phyloP scores from a whole-genome alignment of 2,797 vertebrate species.

The Gadopsis bispinosus region DNA sequence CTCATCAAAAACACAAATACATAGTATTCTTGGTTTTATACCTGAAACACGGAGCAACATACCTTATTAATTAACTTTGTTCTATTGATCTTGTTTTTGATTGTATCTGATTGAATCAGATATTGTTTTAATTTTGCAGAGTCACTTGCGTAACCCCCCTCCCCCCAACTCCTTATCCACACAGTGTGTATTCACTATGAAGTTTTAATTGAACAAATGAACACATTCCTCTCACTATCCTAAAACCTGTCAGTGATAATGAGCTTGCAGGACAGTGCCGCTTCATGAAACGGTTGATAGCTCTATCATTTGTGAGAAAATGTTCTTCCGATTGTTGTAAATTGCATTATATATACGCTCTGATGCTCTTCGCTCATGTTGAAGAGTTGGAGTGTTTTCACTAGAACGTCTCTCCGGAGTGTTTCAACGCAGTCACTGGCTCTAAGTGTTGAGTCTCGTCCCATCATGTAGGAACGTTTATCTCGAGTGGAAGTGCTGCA shows the following conservation, averaged over 20 bases:
- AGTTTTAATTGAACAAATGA: conserved; percentile 16
- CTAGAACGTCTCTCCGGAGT: conserved; percentile 16
- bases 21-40: neutral
- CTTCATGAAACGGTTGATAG: neutral
- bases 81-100: neutral
- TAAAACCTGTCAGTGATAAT: neutral
- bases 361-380: conserved; percentile 8
- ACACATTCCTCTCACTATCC: neutral
- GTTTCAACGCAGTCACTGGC: conserved; percentile 5
- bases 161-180: neutral
- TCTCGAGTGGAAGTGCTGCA: conserved; percentile 24
- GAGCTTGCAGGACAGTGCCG: neutral
- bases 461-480: neutral
- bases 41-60: neutral
- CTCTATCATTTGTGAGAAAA: neutral
- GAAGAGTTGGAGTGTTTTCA: conserved; percentile 14
- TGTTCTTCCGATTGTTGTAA: neutral
- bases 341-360: neutral
- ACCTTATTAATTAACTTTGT: neutral
- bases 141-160: neutral
- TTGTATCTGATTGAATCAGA: conserved; percentile 1
- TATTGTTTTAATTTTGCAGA: conserved; percentile 14
- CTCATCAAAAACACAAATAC: too few species aligned
- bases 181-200: neutral
- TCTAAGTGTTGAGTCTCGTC: conserved; percentile 12